phyloP scores from a whole-genome alignment of 1,140 invertebrate species.

The Nebria ingens region DNA sequence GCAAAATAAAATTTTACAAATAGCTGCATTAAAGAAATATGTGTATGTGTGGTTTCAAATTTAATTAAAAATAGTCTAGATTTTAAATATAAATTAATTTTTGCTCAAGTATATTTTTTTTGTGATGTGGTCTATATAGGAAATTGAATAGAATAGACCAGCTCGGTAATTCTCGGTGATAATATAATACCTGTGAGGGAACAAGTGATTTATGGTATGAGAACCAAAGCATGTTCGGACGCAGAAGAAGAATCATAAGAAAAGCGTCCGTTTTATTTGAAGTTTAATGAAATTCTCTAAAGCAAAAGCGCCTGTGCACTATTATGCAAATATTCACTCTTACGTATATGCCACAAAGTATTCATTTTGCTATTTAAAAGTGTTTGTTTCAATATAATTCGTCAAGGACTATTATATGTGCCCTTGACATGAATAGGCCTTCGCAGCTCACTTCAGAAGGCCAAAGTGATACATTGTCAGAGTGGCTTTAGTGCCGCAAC shows the following conservation, averaged over 20 bases:
- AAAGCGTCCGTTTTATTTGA: neutral
- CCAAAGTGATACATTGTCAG: too few species aligned
- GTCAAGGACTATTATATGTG: neutral
- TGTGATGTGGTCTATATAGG: neutral
- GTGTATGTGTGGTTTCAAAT: too few species aligned
- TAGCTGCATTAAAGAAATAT: too few species aligned
- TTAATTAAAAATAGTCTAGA: too few species aligned
- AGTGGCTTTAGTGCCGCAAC: too few species aligned
- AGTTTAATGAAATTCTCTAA: neutral
- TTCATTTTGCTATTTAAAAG: too few species aligned
- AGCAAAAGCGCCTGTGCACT: neutral
- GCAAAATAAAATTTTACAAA: too few species aligned
- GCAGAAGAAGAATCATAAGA: neutral
- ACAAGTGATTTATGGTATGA: neutral
- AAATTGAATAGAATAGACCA: neutral
- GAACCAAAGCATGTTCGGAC: neutral
- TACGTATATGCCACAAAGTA: too few species aligned
- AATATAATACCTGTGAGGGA: neutral
- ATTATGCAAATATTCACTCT: neutral
- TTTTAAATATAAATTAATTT: too few species aligned
- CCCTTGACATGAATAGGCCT: neutral
- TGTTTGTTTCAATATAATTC: neutral
- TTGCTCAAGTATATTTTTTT: too few species aligned
- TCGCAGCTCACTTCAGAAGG: too few species aligned
- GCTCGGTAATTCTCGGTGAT: too few species aligned